Percentiles rank a stretch among this genome's conserved stretches.
These are phyloP conservation scores for Herminia tarsipennalis DNA, from an alignment of 2,888 invertebrate species.

Conservation along the genomic window DNA sequence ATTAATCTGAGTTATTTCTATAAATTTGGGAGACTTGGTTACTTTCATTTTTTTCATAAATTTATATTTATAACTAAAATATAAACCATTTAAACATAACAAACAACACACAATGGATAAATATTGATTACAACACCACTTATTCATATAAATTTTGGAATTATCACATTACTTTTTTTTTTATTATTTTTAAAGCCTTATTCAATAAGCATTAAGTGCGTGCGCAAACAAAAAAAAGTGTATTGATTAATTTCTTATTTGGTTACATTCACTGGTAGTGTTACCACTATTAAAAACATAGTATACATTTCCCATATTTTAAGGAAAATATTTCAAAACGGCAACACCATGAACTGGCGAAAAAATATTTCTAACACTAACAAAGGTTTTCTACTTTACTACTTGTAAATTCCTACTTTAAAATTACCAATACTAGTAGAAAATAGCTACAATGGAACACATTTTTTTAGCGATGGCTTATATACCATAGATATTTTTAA, in stretches of 20 bases:
- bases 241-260: slow-evolving; percentile 40
- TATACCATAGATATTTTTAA: slow-evolving; percentile 20
- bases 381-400: slow-evolving; percentile 21
- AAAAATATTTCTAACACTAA: slow-evolving; percentile 5
- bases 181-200: slow-evolving; percentile 50
- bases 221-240: slow-evolving; percentile 43
- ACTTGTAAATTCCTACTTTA: slow-evolving; percentile 25
- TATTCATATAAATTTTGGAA: slow-evolving; percentile 56
- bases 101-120: slow-evolving; percentile 50
- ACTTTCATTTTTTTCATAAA: slow-evolving; percentile 4
- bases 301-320: neutral
- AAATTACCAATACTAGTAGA: slow-evolving; percentile 29
- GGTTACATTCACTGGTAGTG: slow-evolving; percentile 44
- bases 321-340: slow-evolving; percentile 4
- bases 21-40: slow-evolving; percentile 11
- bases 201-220: slow-evolving; percentile 37
- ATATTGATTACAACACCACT: slow-evolving; percentile 48
- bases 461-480: slow-evolving; percentile 21
- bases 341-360: slow-evolving; percentile 27
- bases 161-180: slow-evolving; percentile 63
- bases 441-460: slow-evolving; percentile 40
- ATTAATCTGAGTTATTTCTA: no score
- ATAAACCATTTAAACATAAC: slow-evolving; percentile 48
- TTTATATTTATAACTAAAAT: slow-evolving; percentile 28
- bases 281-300: slow-evolving; percentile 20